Conservation (phyloP, 2,113 vertebrate species). For the Thamnaconus septentrionalis region DNA sequence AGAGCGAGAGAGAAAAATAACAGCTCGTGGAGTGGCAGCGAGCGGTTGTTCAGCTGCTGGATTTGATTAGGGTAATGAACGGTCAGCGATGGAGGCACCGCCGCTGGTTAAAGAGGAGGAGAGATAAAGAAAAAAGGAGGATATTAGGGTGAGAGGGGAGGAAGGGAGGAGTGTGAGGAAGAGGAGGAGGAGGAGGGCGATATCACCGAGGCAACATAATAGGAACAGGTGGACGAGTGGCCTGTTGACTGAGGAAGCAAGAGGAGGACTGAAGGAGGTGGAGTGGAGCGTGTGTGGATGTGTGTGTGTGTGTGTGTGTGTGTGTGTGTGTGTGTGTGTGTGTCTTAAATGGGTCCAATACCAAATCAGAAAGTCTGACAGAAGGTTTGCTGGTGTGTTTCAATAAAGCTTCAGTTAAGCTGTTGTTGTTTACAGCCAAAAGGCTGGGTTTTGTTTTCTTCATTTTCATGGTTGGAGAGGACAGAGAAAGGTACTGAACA, state of each 20-base stretch:
- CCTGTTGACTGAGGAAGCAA: slow-evolving; percentile 51
- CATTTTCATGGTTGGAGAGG: background rate
- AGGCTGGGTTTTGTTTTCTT: background rate
- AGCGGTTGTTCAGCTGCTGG: slow-evolving; percentile 91
- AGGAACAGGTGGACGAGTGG: slow-evolving; percentile 64
- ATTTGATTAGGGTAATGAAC: slow-evolving; percentile 99
- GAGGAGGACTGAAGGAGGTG: slow-evolving; percentile 12
- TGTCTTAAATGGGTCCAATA: no score
- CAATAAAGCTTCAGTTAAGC: slow-evolving; percentile 7
- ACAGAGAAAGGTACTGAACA: no score
- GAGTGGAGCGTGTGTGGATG: slow-evolving; percentile 21
- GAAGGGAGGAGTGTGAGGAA: slow-evolving; percentile 39
- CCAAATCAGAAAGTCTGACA: background rate
- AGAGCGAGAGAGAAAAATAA: slow-evolving; percentile 29
- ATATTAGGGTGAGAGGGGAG: slow-evolving; percentile 75
- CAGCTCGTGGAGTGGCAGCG: slow-evolving; percentile 93
- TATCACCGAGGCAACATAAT: slow-evolving; percentile 55
- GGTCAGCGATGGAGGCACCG: slow-evolving; percentile 62
- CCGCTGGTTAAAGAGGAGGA: slow-evolving; percentile 49
- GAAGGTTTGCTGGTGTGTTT: background rate
- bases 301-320: slow-evolving; percentile 16
- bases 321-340: background rate
- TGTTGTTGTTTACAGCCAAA: no score
- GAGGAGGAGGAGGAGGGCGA: slow-evolving; percentile 32
- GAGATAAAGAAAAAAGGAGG: slow-evolving; percentile 55